These are phyloP conservation scores for Anneissia japonica DNA, from an alignment of 35 echinoderm and acorn worm species.

Conservation along the genomic window DNA sequence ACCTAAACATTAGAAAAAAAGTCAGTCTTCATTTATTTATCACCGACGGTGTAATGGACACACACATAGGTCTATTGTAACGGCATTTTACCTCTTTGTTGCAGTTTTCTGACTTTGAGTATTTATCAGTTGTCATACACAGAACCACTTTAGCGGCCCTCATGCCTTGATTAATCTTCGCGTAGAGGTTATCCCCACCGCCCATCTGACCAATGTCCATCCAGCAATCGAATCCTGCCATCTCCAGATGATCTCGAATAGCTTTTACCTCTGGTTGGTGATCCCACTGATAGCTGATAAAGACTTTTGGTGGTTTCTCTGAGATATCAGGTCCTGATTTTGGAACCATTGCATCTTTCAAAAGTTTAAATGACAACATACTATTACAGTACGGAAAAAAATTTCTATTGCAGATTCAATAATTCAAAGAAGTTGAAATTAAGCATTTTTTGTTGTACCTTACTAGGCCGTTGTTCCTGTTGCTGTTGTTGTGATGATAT, in stretches of 20 bases:
- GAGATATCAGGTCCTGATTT: constrained; percentile 28
- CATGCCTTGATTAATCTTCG: constrained; percentile 90
- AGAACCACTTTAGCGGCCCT: constrained; percentile 81
- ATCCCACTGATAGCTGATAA: constrained; percentile 97
- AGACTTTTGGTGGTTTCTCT: constrained; percentile 66
- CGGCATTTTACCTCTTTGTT: constrained; percentile 88
- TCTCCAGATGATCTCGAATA: constrained; percentile 77
- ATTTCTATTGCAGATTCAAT: too few species aligned
- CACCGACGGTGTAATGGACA: too few species aligned
- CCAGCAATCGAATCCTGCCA: constrained; percentile 88
- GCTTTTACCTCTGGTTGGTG: constrained; percentile 60
- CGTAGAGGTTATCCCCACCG: constrained; percentile 78
- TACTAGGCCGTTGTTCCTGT: too few species aligned
- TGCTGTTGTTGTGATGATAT: too few species aligned
- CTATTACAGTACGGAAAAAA: too few species aligned
- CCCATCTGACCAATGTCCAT: constrained; percentile 99
- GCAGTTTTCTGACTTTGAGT: constrained; percentile 88
- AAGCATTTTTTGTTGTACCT: too few species aligned
- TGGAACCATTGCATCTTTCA: constrained; percentile 62
- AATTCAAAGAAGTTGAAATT: too few species aligned
- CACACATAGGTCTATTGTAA: too few species aligned
- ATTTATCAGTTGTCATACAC: constrained; percentile 88
- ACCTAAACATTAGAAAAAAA: too few species aligned
- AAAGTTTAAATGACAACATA: not conserved
- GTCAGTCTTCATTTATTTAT: too few species aligned